Percentiles rank a stretch among this genome's conserved stretches.
Conservation (phyloP, 92 coral and sea anemone species). For the Desmophyllum pertusum region DNA sequence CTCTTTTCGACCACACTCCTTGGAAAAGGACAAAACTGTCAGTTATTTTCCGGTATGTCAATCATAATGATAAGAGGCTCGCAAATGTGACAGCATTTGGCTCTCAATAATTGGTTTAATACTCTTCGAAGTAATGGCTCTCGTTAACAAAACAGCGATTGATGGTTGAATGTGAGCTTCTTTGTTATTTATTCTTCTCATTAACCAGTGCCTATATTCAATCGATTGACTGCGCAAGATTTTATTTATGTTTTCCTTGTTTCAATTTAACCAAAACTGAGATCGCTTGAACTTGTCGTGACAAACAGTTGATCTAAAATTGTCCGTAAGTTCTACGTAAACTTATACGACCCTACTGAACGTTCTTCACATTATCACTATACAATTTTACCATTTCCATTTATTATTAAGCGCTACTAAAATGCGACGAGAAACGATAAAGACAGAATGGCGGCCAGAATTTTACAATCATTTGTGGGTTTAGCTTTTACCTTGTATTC, state of each 20-base stretch:
- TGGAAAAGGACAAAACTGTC: not conserved
- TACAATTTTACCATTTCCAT: too few relatives aligned
- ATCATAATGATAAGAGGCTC: slow-evolving; percentile 2
- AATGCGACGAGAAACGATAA: not conserved
- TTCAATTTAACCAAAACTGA: not conserved
- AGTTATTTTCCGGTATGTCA: slow-evolving; percentile 2
- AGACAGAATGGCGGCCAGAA: not conserved
- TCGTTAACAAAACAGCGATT: not conserved
- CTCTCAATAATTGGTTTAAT: not conserved
- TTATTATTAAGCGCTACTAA: too few relatives aligned
- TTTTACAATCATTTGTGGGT: not conserved
- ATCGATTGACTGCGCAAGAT: not conserved
- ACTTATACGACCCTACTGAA: too few relatives aligned
- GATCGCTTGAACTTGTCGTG: not conserved
- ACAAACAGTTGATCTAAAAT: not conserved
- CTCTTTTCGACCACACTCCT: slow-evolving; percentile 8
- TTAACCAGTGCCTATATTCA: not conserved
- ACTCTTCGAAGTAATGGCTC: not conserved
- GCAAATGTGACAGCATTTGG: not conserved
- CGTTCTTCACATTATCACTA: too few relatives aligned
- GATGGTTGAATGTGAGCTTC: not conserved
- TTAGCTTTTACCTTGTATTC: too few relatives aligned
- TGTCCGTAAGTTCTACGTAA: not conserved
- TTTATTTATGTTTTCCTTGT: not conserved
- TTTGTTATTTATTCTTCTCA: not conserved